Conservation (phyloP, 2,888 invertebrate genomes). For the Neuroscelio doddi region DNA sequence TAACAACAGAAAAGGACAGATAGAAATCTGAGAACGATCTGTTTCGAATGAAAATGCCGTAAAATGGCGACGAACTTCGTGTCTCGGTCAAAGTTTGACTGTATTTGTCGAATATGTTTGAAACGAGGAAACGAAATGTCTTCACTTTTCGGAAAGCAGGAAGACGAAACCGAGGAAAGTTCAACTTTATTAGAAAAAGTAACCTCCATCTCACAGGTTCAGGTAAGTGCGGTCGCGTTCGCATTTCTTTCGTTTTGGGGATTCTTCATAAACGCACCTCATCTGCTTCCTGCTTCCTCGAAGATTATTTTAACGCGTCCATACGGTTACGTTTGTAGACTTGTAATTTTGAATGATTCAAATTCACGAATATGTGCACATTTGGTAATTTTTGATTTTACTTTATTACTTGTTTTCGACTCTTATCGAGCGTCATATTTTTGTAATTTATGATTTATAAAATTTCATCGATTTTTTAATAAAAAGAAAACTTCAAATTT, state of each 20-base stretch:
- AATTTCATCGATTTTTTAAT: no score
- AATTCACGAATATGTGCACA: no score
- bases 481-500: no score
- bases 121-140: slow-evolving; percentile 52
- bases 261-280: slow-evolving; percentile 3
- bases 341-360: slow-evolving; percentile 1
- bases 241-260: slow-evolving; percentile 13
- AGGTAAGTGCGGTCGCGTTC: slow-evolving; percentile 56
- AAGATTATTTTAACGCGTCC: slow-evolving; percentile 25
- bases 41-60: no score
- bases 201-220: slow-evolving; percentile 56
- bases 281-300: slow-evolving; percentile 3
- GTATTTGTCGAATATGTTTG: slow-evolving; percentile 61
- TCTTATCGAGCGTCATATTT: no score
- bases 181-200: slow-evolving; percentile 52
- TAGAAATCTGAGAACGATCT: no score
- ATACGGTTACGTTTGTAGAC: slow-evolving; percentile 41
- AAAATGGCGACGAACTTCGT: slow-evolving; percentile 10
- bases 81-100: slow-evolving; percentile 47
- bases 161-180: slow-evolving; percentile 23
- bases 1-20: no score
- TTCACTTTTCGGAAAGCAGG: slow-evolving; percentile 49
- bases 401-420: no score
- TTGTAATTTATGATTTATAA: no score
- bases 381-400: slow-evolving; percentile 21